These are phyloP conservation scores for Tethea ocularis DNA, from an alignment of 2,888 invertebrate species.

Conservation along the genomic window DNA sequence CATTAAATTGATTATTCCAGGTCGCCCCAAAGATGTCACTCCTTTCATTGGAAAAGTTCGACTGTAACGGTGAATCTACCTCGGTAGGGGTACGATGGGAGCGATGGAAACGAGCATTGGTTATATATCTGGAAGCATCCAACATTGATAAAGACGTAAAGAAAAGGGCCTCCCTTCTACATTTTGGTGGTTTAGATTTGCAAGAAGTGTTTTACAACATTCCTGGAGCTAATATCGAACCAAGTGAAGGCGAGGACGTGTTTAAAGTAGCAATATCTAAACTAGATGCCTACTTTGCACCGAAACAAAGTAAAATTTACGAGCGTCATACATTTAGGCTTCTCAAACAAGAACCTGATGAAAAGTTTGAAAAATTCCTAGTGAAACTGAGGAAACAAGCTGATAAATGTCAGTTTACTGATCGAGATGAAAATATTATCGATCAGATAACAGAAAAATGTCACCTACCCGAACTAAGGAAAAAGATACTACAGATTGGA, in stretches of 20 bases:
- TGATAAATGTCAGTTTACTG: constrained; percentile 27
- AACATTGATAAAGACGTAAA: constrained; percentile 8
- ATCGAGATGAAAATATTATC: too few species aligned
- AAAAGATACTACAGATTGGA: too few species aligned
- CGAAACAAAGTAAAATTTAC: constrained; percentile 19
- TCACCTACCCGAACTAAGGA: too few species aligned
- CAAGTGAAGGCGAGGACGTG: neutral
- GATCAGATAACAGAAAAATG: too few species aligned
- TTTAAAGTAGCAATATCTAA: constrained; percentile 17
- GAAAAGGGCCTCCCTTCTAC: constrained; percentile 13
- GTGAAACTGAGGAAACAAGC: constrained; percentile 26
- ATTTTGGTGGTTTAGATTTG: constrained; percentile 13
- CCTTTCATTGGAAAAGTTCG: too few species aligned
- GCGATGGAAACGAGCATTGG: constrained; percentile 17
- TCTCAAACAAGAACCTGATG: constrained; percentile 23
- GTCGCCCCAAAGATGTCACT: too few species aligned
- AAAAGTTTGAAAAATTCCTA: constrained; percentile 31
- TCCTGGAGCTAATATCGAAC: constrained; percentile 13
- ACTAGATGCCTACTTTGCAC: constrained; percentile 20
- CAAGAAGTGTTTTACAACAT: constrained; percentile 18
- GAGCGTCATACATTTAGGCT: constrained; percentile 24
- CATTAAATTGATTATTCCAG: too few species aligned
- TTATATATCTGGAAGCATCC: constrained; percentile 15
- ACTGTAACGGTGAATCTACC: too few species aligned
- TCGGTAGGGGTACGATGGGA: constrained; percentile 17